Base-by-base conservation (phyloP, 2,888 invertebrate species). In the Balanococcus diminutus region DNA sequence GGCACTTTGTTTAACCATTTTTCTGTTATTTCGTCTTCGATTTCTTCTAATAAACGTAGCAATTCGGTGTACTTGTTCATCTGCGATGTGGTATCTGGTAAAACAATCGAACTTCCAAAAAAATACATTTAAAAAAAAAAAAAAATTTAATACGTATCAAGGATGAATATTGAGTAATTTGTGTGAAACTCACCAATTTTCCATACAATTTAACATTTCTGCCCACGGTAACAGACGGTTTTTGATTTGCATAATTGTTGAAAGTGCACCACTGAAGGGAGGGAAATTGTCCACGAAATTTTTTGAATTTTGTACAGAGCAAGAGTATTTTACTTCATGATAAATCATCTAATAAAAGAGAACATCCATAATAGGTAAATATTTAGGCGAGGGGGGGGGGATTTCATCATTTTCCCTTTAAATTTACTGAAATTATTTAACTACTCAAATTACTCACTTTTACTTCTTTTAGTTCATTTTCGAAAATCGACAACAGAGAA, bases 401-500 rank as follows among this genome's bases (percentile, higher is more conserved):
- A 36, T 5, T 36, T 5, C 36, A 36, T n/a, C n/a, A 36, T 36
- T 36, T 8, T 36, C 8, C 8, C 36, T 36, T 3, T 8, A 36
- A 36, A 36, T 36, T 42, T 16, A 42, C 42, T 2, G n/a, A 46
- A 46, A 16, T n/a, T 46, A 0, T n/a, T 46, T n/a, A 46, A 16
- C 5, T n/a, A n/a, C n/a, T n/a, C n/a, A n/a, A n/a, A 14, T 4
- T 79, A 31, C 84, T 91, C 88, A 92, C 91, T 89, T 95, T 95
- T 0, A 94, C 92, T 0, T 90, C 90, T 88, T 94, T 93, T 32
- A 95, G 90, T 89, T 95, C 94, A 0, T 90, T 89, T 87, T 93
- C 92, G 89, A 95, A 93, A 88, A 93, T 91, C 22, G 92, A 91
- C 0, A 96, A 90, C n/a, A 97, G 90, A 75, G 90, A 90, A 0